Evolutionary conservation across 2,113 vertebrate species (phyloP), one percentile per base, ranked within the genome.

Genomic region (Petromus typicus): DNA sequence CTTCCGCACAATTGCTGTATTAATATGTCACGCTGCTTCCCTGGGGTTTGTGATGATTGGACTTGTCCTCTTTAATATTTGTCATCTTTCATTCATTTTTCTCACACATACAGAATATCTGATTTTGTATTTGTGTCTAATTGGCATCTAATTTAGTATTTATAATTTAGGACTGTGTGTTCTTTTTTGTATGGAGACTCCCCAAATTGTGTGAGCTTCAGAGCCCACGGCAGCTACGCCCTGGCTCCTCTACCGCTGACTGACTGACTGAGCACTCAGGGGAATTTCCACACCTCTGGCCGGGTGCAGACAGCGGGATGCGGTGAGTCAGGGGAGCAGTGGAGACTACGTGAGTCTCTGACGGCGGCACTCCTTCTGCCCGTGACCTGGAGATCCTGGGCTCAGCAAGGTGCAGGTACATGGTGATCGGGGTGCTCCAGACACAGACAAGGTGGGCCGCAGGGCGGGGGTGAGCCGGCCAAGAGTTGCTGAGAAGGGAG

Each of bases 71-170:
- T 90, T 32, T 75, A 92, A 76, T 84, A 34, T 71, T 64, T 85
- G 16, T 69, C 17, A 86, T 87, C 91, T 90, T 54, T 75, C 71
- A 3, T 85, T 79, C 20, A 57, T 12, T 88, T 83, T 93, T 79
- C 43, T 96, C 27, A 76, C 84, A 88, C 59, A 67, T 22, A 43
- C 10, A 75, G 78, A 80, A 43, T 79, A 27, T 88, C 71, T 81
- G 76, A 73, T 73, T 73, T 43, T 14, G 23, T 45, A 27, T 73
- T 43, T 73, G 40, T 27, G 27, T 73, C 71, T 73, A 22, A 73
- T 25, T 51, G 43, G 34, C 51, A 69, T 45, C 22, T 90, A 56
- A 90, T 57, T 93, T 43, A 48, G 7, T 56, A 57, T 45, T 61
- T 71, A 22, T 37, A 89, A 43, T 25, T 30, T 64, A 51, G 10